These are phyloP conservation scores for Scalopus aquaticus DNA, from an alignment of 2,113 vertebrate genomes.

Conservation along the genomic window DNA sequence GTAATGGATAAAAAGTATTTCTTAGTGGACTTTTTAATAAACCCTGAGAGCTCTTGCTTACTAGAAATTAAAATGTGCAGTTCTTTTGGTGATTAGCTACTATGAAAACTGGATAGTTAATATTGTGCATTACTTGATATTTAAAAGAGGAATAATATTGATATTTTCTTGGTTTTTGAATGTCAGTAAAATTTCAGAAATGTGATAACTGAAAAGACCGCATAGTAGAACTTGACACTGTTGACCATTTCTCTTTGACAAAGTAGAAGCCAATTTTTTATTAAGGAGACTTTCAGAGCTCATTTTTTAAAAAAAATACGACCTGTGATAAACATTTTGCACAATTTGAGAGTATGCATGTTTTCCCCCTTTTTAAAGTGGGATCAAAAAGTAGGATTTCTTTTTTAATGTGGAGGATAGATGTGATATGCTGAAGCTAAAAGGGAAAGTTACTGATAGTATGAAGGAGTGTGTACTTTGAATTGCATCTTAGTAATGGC, in stretches of 20 bases:
- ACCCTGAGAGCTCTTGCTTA: not conserved
- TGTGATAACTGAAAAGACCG: conserved; percentile 32
- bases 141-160: not conserved
- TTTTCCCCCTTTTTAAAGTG: conserved; percentile 5
- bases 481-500: conserved; percentile 55
- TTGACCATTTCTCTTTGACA: conserved; percentile 41
- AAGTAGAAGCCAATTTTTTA: conserved; percentile 38
- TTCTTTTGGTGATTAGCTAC: not conserved
- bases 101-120: not conserved
- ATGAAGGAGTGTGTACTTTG: conserved; percentile 16
- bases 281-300: not conserved
- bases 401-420: conserved; percentile 10
- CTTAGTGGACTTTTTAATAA: not conserved
- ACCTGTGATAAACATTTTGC: not conserved
- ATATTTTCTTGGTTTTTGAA: conserved; percentile 35
- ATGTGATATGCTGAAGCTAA: not conserved
- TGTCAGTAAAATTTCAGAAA: not conserved
- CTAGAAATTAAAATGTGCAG: not conserved
- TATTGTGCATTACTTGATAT: conserved; percentile 44
- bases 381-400: not conserved
- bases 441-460: conserved; percentile 38
- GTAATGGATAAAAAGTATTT: not conserved
- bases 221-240: not conserved
- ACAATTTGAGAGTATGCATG: conserved; percentile 3
- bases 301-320: not conserved